These are phyloP conservation scores for Spinus pinus DNA, from an alignment of 2,797 vertebrate genomes.

Conservation along the genomic window DNA sequence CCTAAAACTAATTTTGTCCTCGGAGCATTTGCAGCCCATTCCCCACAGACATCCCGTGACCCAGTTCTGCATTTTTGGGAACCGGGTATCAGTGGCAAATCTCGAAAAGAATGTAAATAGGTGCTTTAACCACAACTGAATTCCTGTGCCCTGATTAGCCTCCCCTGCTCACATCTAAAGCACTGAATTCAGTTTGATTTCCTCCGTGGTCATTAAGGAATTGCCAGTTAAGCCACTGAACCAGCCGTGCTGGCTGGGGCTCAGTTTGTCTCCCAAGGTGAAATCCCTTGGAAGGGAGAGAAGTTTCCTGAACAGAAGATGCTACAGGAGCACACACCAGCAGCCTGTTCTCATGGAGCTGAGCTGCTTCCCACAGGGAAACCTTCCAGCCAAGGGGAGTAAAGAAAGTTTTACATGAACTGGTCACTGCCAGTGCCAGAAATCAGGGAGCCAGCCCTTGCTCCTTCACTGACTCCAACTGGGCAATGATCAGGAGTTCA, in stretches of 20 bases:
- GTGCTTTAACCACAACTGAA: background rate
- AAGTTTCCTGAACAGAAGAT: background rate
- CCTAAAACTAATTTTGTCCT: background rate
- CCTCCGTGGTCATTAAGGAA: background rate
- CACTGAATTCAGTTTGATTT: background rate
- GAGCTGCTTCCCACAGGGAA: background rate
- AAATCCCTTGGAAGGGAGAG: background rate
- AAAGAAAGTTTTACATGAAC: background rate
- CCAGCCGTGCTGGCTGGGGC: background rate
- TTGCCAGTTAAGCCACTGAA: background rate
- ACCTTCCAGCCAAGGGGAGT: background rate
- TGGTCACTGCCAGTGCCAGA: background rate
- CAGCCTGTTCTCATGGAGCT: background rate
- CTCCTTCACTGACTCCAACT: fast-evolving
- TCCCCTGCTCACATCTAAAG: background rate
- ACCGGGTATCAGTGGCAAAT: background rate
- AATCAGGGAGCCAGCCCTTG: background rate
- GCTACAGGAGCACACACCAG: background rate
- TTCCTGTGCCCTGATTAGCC: background rate
- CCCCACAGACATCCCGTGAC: background rate
- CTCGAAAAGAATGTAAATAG: background rate
- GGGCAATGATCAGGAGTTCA: background rate
- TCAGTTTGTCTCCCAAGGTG: background rate
- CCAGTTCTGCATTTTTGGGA: background rate
- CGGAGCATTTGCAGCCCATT: background rate